A percentile compares a stretch with the other conserved stretches of the same genome.
These are phyloP conservation scores for Luehdorfia chinensis DNA, from an alignment of 1,140 invertebrate genomes.

Conservation along the genomic window DNA sequence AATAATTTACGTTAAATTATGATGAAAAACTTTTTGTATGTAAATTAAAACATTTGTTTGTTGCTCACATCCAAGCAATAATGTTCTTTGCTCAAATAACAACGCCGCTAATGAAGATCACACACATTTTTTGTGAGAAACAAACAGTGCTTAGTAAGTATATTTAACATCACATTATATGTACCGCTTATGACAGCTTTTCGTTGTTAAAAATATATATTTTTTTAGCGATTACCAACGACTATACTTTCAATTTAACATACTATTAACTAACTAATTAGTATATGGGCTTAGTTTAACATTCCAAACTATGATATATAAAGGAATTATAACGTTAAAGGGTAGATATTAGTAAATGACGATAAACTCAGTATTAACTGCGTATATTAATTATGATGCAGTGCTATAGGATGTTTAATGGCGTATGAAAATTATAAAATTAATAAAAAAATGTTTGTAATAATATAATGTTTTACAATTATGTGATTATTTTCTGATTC, in stretches of 20 bases:
- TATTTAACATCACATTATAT: constrained; percentile 4
- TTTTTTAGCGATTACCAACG: constrained; percentile 5
- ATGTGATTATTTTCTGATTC: not conserved
- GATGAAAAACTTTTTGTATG: not conserved
- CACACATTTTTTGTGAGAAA: constrained; percentile 19
- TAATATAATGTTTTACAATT: not conserved
- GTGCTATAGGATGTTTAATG: constrained; percentile 12
- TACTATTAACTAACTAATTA: constrained; percentile 9
- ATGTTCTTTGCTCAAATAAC: constrained; percentile 18
- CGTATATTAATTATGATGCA: constrained; percentile 4
- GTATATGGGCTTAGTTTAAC: constrained; percentile 8
- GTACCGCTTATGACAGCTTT: constrained; percentile 11
- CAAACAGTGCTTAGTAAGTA: constrained; percentile 15
- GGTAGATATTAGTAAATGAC: constrained; percentile 8
- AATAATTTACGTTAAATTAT: not conserved
- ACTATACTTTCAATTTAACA: constrained; percentile 5
- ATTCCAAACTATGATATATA: constrained; percentile 12
- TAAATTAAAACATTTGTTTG: constrained; percentile 1
- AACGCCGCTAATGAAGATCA: constrained; percentile 28
- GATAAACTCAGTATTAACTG: constrained; percentile 15
- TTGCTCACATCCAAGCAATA: constrained; percentile 10
- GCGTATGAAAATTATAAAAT: constrained; percentile 1
- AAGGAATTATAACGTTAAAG: constrained; percentile 9
- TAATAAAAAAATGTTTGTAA: not conserved
- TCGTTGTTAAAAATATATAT: constrained; percentile 5